Percentiles rank a stretch among this genome's conserved stretches.
These are phyloP conservation scores for Eupeodes luniger DNA, from an alignment of 2,888 invertebrate species.

Conservation along the genomic window DNA sequence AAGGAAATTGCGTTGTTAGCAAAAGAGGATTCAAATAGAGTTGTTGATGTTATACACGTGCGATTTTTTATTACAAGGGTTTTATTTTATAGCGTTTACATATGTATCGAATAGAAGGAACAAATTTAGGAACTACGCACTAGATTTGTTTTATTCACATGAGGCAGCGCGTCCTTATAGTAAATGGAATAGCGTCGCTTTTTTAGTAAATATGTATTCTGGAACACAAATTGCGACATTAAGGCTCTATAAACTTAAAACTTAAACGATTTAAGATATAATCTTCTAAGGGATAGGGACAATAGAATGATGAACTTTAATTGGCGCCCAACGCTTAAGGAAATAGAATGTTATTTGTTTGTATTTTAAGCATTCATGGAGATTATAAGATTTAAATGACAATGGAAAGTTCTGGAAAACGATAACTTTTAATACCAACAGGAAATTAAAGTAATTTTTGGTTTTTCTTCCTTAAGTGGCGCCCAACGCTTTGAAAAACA, in stretches of 20 bases:
- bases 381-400: too few species aligned
- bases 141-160: background rate
- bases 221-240: background rate
- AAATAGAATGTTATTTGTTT: too few species aligned
- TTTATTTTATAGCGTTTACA: background rate
- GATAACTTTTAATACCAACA: too few species aligned
- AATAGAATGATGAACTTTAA: too few species aligned
- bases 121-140: constrained; percentile 32
- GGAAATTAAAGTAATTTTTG: too few species aligned
- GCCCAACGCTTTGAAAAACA: background rate
- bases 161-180: background rate
- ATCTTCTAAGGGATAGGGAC: too few species aligned
- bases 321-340: too few species aligned
- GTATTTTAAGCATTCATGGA: too few species aligned
- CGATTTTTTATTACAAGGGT: constrained; percentile 1
- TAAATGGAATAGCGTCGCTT: constrained; percentile 1
- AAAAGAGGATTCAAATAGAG: background rate
- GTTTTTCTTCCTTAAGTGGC: background rate
- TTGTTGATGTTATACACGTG: constrained; percentile 19
- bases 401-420: too few species aligned
- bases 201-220: background rate
- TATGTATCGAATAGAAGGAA: background rate
- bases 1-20: constrained; percentile 18
- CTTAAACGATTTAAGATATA: background rate
- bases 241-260: background rate